Base-by-base conservation (phyloP, 2,797 vertebrate genomes). In the Perdix hodgsoniae region DNA sequence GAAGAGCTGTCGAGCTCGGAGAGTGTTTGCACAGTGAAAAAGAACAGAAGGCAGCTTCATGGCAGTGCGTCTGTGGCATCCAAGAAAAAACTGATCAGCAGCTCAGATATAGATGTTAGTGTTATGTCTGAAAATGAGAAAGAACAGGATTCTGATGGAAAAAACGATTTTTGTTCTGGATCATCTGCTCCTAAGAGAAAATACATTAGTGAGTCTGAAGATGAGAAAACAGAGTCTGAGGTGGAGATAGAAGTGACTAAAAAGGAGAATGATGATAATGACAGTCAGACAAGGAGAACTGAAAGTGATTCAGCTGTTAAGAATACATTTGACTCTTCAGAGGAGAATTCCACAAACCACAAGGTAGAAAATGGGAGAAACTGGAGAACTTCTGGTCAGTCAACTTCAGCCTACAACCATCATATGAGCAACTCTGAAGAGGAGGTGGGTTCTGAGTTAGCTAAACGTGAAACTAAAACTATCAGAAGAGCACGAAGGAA, bases 1-100 rank as follows among this genome's bases (percentile, higher is more conserved):
- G 98, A 99, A 56, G 98, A 98, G 14, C 73, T 97, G 5, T 97
- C 96, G 1, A 97, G 96, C 69, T 98, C 97, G 2, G 97, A 98
- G 60, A 97, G 96, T 0, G 57, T 89, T 60, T 93, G 83, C 65
- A 90, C 92, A 1, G 91, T 85, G 3, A 95, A 83, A 69, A 98
- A 66, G 44, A 96, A 63, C 11, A 95, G 97, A n/a, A 97, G 47
- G 79, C 94, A 98, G 74, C 96, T 97, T 42, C 96, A 96, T 49
- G 94, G 97, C 33, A 54, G 69, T 6, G 90, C 90, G 14, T 96
- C 97, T 11, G 94, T 97, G 22, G 91, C 78, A 71, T 96, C 97
- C 42, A 97, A 95, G 69, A 98, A 96, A 81, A 97, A 92, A 14
- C n/a, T 95, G 24, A 12, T 95, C 0, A 52, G 96, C 47, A 96